These are phyloP conservation scores for Thecocarcelia acutangulata DNA, from an alignment of 2,888 invertebrate species.

Conservation along the genomic window DNA sequence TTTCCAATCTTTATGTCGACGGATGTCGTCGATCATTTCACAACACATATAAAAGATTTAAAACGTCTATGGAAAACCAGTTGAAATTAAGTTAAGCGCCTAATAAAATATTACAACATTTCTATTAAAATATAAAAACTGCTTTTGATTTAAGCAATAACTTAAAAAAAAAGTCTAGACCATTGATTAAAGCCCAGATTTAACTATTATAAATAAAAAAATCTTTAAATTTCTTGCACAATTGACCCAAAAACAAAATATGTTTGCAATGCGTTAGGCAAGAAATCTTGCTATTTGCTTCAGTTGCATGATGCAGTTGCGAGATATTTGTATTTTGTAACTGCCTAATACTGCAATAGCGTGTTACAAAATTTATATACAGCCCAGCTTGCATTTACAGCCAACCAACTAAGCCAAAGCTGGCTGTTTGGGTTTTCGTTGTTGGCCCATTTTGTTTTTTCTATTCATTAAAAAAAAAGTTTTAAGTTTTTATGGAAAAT, in stretches of 20 bases:
- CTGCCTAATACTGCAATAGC: slow-evolving; percentile 22
- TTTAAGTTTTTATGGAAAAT: slow-evolving; percentile 9
- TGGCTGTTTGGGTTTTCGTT: background rate
- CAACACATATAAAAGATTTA: no score
- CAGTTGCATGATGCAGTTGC: slow-evolving; percentile 13
- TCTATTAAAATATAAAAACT: background rate
- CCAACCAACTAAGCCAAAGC: background rate
- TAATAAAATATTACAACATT: no score
- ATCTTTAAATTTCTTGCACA: slow-evolving; percentile 15
- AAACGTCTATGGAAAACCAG: no score
- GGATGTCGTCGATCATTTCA: no score
- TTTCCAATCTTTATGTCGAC: no score
- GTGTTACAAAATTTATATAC: slow-evolving; percentile 7
- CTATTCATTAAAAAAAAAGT: background rate
- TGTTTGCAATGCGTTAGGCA: background rate
- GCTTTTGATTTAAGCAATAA: background rate
- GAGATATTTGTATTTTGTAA: slow-evolving; percentile 24
- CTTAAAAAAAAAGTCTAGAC: slow-evolving; percentile 5
- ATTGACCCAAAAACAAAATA: slow-evolving; percentile 20
- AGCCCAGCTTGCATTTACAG: slow-evolving; percentile 24
- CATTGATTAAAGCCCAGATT: background rate
- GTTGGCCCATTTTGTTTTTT: slow-evolving; percentile 46
- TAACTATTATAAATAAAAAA: background rate
- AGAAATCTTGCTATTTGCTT: background rate
- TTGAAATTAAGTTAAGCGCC: no score